Conservation (phyloP, 2,797 vertebrate species). For the Perdix hodgsoniae region DNA sequence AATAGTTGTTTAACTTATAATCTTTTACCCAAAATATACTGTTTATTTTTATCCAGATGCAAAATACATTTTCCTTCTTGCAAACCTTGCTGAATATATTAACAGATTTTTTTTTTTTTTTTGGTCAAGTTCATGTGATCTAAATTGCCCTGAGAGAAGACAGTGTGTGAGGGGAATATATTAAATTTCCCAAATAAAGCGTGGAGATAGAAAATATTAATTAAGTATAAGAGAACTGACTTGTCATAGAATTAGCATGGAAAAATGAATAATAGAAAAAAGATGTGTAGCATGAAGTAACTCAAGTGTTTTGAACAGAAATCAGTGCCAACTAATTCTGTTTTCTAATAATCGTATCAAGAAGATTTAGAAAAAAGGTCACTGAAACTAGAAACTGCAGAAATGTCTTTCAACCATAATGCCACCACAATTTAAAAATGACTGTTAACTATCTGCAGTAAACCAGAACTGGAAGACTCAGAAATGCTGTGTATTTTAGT, state of each 20-base stretch:
- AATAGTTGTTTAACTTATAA: background rate
- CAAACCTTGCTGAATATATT: background rate
- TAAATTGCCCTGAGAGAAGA: background rate
- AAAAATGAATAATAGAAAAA: conserved; percentile 15
- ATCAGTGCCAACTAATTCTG: background rate
- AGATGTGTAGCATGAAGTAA: background rate
- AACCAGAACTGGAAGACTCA: background rate
- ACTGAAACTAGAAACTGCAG: background rate
- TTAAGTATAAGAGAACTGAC: background rate
- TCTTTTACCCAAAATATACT: background rate
- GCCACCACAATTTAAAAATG: background rate
- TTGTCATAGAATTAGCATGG: background rate
- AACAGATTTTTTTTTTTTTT: background rate
- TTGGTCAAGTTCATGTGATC: background rate
- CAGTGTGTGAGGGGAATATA: background rate
- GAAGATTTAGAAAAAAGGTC: background rate
- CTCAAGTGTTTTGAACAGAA: background rate
- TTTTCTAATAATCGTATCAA: background rate
- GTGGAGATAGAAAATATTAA: background rate
- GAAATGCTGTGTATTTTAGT: background rate
- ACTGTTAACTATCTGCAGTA: background rate
- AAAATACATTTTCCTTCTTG: background rate
- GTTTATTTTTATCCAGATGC: background rate
- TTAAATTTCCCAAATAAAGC: background rate
- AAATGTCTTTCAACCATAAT: background rate